These are phyloP conservation scores for Druon quercuslanigerum DNA, from an alignment of 1,140 invertebrate species.

Conservation along the genomic window DNA sequence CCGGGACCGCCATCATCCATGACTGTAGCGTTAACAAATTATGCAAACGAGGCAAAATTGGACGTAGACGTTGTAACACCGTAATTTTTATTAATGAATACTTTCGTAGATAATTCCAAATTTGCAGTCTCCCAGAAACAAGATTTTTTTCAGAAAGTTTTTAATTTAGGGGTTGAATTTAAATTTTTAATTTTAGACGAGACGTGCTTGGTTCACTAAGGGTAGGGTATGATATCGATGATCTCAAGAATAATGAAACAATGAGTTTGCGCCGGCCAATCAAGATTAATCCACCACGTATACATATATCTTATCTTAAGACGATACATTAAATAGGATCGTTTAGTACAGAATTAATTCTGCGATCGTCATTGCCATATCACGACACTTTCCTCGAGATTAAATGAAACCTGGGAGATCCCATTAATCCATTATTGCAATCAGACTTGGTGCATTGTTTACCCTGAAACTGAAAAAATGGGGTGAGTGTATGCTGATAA, in stretches of 20 bases:
- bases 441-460: neutral
- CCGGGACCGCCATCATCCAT: too few relatives aligned
- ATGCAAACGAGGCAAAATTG: too few relatives aligned
- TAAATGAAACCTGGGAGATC: neutral
- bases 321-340: slow-evolving; percentile 3
- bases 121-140: too few relatives aligned
- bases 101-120: too few relatives aligned
- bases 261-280: slow-evolving; percentile 10
- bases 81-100: neutral
- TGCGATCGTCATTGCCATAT: slow-evolving; percentile 8
- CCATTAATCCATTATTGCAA: slow-evolving; percentile 5
- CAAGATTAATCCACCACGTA: slow-evolving; percentile 32
- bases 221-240: neutral
- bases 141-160: too few relatives aligned
- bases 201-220: neutral
- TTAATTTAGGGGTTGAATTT: too few relatives aligned
- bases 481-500: slow-evolving; percentile 14
- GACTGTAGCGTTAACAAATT: too few relatives aligned
- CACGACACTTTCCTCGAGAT: neutral
- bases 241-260: slow-evolving; percentile 3
- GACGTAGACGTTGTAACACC: too few relatives aligned
- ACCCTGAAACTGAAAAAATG: neutral
- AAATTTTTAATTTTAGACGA: too few relatives aligned
- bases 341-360: slow-evolving; percentile 11
- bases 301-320: slow-evolving; percentile 30